These are phyloP conservation scores for Andrena camellia DNA, from an alignment of 2,888 invertebrate species.

Conservation along the genomic window DNA sequence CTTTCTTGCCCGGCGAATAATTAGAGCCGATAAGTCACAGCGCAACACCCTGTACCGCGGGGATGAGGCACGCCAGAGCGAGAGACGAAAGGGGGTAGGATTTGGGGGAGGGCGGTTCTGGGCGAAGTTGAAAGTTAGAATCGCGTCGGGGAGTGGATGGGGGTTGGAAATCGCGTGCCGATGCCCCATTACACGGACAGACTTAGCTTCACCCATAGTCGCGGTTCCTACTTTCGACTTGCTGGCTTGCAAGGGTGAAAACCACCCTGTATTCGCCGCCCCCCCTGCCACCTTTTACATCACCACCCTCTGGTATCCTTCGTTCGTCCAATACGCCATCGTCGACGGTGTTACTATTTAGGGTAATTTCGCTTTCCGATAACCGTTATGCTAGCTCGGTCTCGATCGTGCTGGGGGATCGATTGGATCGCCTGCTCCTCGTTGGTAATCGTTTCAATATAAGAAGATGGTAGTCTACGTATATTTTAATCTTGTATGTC, in stretches of 20 bases:
- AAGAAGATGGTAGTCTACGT: constrained; percentile 29
- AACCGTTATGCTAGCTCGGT: constrained; percentile 72
- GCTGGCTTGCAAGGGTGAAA: constrained; percentile 70
- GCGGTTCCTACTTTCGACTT: constrained; percentile 82
- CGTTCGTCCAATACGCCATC: constrained; percentile 64
- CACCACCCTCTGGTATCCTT: constrained; percentile 47
- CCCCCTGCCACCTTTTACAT: constrained; percentile 51
- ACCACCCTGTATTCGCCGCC: constrained; percentile 56
- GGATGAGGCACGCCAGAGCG: constrained; percentile 64
- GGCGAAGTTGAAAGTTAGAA: constrained; percentile 78
- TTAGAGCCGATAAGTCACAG: constrained; percentile 85
- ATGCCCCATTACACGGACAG: constrained; percentile 83
- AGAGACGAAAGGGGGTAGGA: constrained; percentile 57
- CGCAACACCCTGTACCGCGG: constrained; percentile 76
- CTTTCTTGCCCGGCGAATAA: constrained; percentile 82
- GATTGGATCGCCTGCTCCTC: constrained; percentile 51
- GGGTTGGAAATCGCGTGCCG: constrained; percentile 82
- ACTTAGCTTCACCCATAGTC: constrained; percentile 80
- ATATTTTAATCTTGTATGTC: neutral
- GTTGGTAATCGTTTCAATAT: constrained; percentile 37
- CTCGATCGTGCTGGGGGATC: constrained; percentile 58
- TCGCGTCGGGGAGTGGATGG: constrained; percentile 66
- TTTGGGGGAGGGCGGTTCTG: constrained; percentile 50
- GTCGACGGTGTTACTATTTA: constrained; percentile 79
- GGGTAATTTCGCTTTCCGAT: constrained; percentile 78